Conservation (phyloP, 2,888 invertebrate genomes). For the Sepiola atlantica region DNA sequence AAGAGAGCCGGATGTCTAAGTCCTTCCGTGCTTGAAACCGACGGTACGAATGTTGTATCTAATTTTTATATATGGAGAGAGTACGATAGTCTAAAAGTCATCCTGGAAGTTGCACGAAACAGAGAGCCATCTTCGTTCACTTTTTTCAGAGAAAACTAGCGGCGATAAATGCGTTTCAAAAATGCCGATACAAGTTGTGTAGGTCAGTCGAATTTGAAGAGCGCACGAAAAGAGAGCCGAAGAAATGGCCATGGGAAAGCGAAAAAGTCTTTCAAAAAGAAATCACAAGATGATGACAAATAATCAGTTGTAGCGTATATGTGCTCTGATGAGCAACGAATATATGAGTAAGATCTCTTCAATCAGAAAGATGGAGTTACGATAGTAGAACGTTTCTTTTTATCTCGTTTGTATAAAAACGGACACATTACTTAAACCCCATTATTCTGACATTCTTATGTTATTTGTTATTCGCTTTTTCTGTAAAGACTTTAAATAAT, state of each 20-base stretch:
- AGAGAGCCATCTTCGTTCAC: too few species aligned
- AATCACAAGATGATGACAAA: not conserved
- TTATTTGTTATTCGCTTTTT: not conserved
- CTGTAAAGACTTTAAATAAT: too few species aligned
- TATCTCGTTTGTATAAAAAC: not conserved
- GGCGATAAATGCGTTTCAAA: too few species aligned
- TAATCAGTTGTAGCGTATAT: not conserved
- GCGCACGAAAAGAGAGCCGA: not conserved
- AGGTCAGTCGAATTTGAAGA: not conserved
- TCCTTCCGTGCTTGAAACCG: too few species aligned
- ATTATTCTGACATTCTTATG: not conserved
- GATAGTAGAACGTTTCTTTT: not conserved
- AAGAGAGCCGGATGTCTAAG: too few species aligned
- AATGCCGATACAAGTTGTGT: not conserved
- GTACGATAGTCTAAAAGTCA: too few species aligned
- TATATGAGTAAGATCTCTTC: not conserved
- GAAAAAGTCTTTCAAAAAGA: not conserved
- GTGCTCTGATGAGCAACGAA: not conserved
- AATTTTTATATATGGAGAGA: too few species aligned
- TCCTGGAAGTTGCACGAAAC: too few species aligned
- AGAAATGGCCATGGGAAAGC: not conserved
- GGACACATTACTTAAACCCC: not conserved
- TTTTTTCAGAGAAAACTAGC: too few species aligned
- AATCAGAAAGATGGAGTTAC: not conserved
- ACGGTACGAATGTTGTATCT: too few species aligned